phyloP scores from a whole-genome alignment of 2,888 invertebrate species.

The Villa cingulata region DNA sequence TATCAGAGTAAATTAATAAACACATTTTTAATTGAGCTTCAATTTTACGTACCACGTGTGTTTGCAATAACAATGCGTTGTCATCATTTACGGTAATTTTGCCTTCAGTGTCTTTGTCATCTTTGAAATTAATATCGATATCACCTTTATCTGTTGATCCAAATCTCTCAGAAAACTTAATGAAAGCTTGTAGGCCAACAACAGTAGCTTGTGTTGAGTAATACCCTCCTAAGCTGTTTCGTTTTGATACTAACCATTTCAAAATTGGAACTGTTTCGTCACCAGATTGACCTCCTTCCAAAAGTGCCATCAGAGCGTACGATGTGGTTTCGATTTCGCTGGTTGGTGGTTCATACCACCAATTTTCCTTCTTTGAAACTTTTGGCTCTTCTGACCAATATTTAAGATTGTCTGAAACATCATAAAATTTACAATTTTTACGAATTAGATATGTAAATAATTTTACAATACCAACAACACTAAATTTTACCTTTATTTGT shows the following conservation, averaged over 20 bases:
- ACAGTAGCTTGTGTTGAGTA: conserved; percentile 68
- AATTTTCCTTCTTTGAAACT: conserved; percentile 48
- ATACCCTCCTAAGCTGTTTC: conserved; percentile 57
- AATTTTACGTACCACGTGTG: conserved; percentile 47
- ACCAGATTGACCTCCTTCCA: conserved; percentile 34
- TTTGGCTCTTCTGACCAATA: conserved; percentile 56
- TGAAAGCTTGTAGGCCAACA: conserved; percentile 56
- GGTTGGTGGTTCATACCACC: conserved; percentile 49
- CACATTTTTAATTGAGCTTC: neutral
- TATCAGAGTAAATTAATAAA: no score
- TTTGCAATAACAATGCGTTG: conserved; percentile 71
- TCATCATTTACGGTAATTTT: conserved; percentile 46
- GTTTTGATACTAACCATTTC: conserved; percentile 58
- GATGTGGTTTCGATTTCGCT: conserved; percentile 71
- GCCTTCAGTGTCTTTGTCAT: conserved; percentile 17
- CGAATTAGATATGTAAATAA: no score
- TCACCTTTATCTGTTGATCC: conserved; percentile 19
- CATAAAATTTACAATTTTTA: no score
- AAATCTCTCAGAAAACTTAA: conserved; percentile 46
- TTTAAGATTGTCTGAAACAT: conserved; percentile 20
- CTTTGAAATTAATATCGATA: conserved; percentile 24
- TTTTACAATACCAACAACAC: neutral
- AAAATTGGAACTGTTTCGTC: conserved; percentile 40
- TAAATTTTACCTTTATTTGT: conserved; percentile 36
- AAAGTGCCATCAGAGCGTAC: conserved; percentile 64